Conservation (phyloP, 2,888 invertebrate genomes). For the Cremastinae sp. region DNA sequence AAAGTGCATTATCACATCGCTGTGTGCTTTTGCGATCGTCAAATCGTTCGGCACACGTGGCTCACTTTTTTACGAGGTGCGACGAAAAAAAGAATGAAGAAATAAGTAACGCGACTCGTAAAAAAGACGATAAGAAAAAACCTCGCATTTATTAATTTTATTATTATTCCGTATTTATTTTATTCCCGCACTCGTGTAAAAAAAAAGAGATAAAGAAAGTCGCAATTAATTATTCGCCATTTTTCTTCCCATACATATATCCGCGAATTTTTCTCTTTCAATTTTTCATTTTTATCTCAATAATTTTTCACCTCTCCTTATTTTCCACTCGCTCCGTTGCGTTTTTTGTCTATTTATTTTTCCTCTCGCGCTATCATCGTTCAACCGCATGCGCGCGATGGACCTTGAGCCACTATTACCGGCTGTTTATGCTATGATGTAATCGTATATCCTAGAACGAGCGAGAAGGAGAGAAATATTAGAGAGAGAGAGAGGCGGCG, state of each 20-base stretch:
- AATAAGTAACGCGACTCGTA: slow-evolving; percentile 13
- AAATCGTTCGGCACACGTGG: background rate
- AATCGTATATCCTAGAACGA: slow-evolving; percentile 70
- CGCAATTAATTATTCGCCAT: no score
- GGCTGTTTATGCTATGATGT: slow-evolving; percentile 74
- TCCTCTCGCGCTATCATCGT: slow-evolving; percentile 8
- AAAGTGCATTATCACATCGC: background rate
- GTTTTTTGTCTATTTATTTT: slow-evolving; percentile 1
- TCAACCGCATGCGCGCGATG: slow-evolving; percentile 65
- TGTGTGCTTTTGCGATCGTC: slow-evolving; percentile 3
- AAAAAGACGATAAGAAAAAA: slow-evolving; percentile 13
- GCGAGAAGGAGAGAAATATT: no score
- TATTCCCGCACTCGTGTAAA: background rate
- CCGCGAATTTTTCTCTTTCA: slow-evolving; percentile 41
- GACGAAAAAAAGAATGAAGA: slow-evolving; percentile 15
- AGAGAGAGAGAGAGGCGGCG: background rate
- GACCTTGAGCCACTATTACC: slow-evolving; percentile 76
- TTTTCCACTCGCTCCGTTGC: background rate
- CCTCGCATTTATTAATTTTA: background rate
- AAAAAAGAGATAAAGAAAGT: background rate
- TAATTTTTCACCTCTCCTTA: background rate
- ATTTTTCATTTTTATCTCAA: background rate
- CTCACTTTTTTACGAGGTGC: slow-evolving; percentile 23
- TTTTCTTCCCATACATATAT: slow-evolving; percentile 18
- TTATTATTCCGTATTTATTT: no score